phyloP scores from a whole-genome alignment of 2,113 vertebrate species.

The Hemiscyllium ocellatum region DNA sequence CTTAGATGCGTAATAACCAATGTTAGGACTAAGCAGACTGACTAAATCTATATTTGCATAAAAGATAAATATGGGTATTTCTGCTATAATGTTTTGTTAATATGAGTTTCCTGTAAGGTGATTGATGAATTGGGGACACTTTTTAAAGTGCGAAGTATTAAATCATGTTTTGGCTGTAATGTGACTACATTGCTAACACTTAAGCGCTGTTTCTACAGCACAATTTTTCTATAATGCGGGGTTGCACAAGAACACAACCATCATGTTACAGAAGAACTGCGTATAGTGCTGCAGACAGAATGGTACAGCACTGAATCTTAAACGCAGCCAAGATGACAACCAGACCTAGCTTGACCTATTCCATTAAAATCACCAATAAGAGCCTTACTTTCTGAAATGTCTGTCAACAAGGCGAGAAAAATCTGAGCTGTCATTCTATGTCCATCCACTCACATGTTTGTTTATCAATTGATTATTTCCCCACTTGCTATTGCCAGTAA shows the following conservation, averaged over 20 bases:
- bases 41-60: neutral
- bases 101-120: too few relatives aligned
- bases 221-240: too few relatives aligned
- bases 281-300: neutral
- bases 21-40: neutral
- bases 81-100: too few relatives aligned
- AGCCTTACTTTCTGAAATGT: neutral
- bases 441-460: neutral
- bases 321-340: neutral
- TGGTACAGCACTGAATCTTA: neutral
- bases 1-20: neutral
- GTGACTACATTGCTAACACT: too few relatives aligned
- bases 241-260: too few relatives aligned
- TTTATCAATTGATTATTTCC: conserved; percentile 12
- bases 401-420: neutral
- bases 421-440: neutral
- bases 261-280: too few relatives aligned
- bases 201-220: too few relatives aligned
- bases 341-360: neutral
- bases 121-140: too few relatives aligned
- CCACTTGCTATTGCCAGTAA: neutral
- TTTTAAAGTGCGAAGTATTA: too few relatives aligned
- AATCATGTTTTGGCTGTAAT: too few relatives aligned
- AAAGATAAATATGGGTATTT: neutral
- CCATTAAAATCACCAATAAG: conserved; percentile 1